These are phyloP conservation scores for Fopius arisanus DNA, from an alignment of 1,140 invertebrate genomes.

Conservation along the genomic window DNA sequence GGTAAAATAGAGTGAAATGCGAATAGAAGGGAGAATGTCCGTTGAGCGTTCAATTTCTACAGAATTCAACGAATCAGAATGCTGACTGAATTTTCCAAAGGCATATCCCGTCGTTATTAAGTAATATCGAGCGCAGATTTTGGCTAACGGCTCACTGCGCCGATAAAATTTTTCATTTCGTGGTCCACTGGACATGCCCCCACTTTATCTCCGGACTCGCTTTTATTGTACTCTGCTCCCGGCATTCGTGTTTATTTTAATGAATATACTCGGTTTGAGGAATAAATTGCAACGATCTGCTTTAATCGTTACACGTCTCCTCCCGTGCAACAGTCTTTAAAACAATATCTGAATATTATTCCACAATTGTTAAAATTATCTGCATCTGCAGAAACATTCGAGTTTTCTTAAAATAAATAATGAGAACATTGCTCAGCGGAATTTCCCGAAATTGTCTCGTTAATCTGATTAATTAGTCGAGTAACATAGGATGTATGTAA, in stretches of 20 bases:
- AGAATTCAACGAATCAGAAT: neutral
- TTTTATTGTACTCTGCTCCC: neutral
- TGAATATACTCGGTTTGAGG: neutral
- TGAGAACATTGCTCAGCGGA: neutral
- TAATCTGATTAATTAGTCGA: neutral
- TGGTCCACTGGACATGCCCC: neutral
- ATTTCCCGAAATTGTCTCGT: neutral
- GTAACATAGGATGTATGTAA: neutral
- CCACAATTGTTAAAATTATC: too few relatives aligned
- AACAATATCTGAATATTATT: too few relatives aligned
- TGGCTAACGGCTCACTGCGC: neutral
- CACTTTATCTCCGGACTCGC: neutral
- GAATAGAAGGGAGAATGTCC: neutral
- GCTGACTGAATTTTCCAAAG: neutral
- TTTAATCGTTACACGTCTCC: neutral
- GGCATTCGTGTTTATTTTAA: neutral
- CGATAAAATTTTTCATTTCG: conserved; percentile 2
- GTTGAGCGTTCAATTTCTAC: neutral
- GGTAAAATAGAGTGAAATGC: neutral
- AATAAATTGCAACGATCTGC: neutral
- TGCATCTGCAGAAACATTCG: too few relatives aligned
- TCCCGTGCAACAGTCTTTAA: too few relatives aligned
- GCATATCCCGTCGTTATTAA: neutral
- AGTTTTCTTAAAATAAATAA: too few relatives aligned
- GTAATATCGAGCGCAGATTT: neutral